Evolutionary conservation across 2,113 vertebrate species (phyloP).

Genomic region (Sorex fumeus): DNA sequence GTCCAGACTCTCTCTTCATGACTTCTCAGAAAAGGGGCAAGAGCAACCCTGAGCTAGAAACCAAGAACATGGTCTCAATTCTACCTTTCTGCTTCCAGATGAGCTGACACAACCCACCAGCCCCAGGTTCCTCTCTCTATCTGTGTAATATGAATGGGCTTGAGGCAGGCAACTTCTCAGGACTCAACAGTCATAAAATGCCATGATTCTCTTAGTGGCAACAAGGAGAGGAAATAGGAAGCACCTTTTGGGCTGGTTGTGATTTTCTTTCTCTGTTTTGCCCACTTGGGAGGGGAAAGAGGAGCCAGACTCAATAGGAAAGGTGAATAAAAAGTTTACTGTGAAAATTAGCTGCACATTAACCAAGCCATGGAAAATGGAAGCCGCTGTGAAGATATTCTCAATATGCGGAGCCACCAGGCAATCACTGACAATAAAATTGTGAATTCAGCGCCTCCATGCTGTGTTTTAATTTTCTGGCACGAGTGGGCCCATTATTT

Average conservation of each 20-base stretch:
- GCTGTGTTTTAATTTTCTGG: conserved; percentile 87
- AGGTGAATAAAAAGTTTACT: conserved; percentile 79
- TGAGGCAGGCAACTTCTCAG: not conserved
- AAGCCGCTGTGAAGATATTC: conserved; percentile 85
- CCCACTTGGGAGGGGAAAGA: conserved; percentile 23
- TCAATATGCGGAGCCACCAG: conserved; percentile 86
- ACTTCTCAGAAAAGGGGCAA: not conserved
- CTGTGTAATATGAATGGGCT: not conserved
- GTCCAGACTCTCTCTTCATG: not conserved
- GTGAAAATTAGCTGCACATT: conserved; percentile 80
- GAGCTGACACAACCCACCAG: not conserved
- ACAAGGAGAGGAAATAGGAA: not conserved
- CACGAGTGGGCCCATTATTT: conserved; percentile 79
- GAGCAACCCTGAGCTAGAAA: accelerated
- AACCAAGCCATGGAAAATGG: conserved; percentile 80
- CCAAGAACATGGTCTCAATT: not conserved
- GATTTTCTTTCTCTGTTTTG: conserved; percentile 13
- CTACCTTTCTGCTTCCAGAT: not conserved
- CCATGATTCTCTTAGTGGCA: not conserved
- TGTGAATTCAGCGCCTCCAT: conserved; percentile 82
- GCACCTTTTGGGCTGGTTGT: not conserved
- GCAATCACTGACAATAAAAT: conserved; percentile 86
- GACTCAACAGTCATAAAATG: not conserved
- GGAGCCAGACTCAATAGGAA: not conserved
- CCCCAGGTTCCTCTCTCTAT: not conserved